phyloP scores from a whole-genome alignment of 2,797 vertebrate genomes.

The Florisuga fusca region DNA sequence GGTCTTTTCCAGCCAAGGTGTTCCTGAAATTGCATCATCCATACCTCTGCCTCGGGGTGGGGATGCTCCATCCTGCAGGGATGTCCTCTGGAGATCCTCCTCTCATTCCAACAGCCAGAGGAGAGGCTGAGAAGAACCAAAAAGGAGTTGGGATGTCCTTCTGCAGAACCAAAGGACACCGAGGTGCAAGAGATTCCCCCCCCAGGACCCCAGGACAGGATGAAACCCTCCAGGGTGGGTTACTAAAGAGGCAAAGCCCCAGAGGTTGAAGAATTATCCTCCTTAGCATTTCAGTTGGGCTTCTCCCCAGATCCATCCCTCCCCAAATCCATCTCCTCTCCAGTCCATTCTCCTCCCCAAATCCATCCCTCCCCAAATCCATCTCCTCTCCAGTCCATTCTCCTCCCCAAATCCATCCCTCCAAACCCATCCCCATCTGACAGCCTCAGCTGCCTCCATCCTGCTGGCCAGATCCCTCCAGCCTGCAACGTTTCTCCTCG shows the following conservation, averaged over 20 bases:
- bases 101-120: not conserved
- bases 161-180: not conserved
- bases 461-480: not conserved
- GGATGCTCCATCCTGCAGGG: not conserved
- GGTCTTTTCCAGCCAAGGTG: no score
- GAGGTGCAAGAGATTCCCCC: not conserved
- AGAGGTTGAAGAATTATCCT: not conserved
- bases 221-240: rapidly evolving
- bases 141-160: not conserved
- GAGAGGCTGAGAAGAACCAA: not conserved
- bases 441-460: not conserved
- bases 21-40: not conserved
- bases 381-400: no score
- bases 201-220: rapidly evolving
- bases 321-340: not conserved
- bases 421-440: not conserved
- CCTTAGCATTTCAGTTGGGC: not conserved
- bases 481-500: not conserved
- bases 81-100: not conserved
- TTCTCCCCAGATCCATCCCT: not conserved
- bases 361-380: not conserved
- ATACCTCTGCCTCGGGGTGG: not conserved
- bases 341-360: no score
- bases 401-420: not conserved
- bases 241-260: not conserved